These are phyloP conservation scores for Glaucomys volans DNA, from an alignment of 2,113 vertebrate species.

Conservation along the genomic window DNA sequence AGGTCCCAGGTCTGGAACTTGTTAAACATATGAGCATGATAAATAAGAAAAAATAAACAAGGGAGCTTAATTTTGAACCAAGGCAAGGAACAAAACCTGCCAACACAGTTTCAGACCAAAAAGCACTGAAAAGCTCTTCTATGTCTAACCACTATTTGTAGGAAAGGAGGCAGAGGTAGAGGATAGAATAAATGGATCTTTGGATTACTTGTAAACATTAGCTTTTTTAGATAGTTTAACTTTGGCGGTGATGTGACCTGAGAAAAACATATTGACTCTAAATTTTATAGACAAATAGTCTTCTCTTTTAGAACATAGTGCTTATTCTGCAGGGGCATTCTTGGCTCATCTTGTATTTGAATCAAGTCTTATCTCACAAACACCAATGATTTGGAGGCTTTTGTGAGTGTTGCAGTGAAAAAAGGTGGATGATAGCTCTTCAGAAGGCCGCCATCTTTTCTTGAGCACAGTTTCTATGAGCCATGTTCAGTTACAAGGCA, in stretches of 20 bases:
- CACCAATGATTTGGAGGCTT: background rate
- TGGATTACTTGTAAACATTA: constrained; percentile 48
- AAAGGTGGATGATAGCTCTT: background rate
- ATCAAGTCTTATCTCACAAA: constrained; percentile 56
- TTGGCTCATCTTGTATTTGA: constrained; percentile 61
- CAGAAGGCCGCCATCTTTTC: background rate
- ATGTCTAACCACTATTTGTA: constrained; percentile 45
- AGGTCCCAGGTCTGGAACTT: constrained; percentile 80
- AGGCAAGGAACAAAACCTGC: constrained; percentile 77
- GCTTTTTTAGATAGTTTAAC: constrained; percentile 22
- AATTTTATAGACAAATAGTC: background rate
- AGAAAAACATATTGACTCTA: constrained; percentile 40
- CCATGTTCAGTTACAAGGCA: background rate
- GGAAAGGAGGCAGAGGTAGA: background rate
- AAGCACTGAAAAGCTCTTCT: constrained; percentile 68
- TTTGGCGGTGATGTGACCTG: constrained; percentile 43
- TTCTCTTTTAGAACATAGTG: constrained; percentile 39
- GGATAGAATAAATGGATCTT: background rate
- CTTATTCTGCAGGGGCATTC: background rate
- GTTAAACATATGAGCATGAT: constrained; percentile 76
- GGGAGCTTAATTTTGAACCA: constrained; percentile 76
- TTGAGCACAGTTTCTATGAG: background rate
- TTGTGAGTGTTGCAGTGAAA: background rate
- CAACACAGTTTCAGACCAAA: constrained; percentile 60
- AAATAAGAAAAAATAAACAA: constrained; percentile 73